phyloP scores from a whole-genome alignment of 2,113 vertebrate genomes.

The Ardeotis arabs region DNA sequence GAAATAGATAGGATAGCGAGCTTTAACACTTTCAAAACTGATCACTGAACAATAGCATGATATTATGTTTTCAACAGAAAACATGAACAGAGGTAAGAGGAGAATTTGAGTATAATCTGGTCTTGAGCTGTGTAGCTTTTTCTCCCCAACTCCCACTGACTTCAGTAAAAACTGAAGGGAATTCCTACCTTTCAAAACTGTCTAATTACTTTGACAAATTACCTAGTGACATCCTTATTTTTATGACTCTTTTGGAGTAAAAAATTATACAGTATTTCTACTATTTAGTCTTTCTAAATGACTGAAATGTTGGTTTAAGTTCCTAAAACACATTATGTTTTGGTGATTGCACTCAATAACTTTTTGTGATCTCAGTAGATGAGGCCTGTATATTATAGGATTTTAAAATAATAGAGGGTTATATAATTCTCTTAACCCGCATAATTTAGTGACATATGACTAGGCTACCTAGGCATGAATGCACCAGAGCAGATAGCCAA shows the following conservation, averaged over 20 bases:
- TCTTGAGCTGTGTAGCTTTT: not conserved
- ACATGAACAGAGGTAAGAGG: not conserved
- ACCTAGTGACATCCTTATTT: not conserved
- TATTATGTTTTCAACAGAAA: not conserved
- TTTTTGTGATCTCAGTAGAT: not conserved
- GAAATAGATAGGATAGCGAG: not conserved
- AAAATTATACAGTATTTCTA: not conserved
- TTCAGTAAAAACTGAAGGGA: not conserved
- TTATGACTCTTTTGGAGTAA: not conserved
- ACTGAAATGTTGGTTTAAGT: not conserved
- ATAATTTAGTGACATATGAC: not conserved
- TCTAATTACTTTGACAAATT: not conserved
- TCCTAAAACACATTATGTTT: not conserved
- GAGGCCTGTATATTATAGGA: not conserved
- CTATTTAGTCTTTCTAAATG: not conserved
- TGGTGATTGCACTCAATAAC: not conserved
- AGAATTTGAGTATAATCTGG: not conserved
- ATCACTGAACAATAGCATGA: not conserved
- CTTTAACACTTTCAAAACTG: not conserved
- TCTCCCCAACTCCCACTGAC: rapidly evolving
- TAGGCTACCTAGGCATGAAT: not conserved
- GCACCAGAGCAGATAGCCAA: not conserved
- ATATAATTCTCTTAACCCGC: not conserved
- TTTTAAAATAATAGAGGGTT: not conserved
- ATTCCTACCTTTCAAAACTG: not conserved